phyloP scores from a whole-genome alignment of 2,888 invertebrate species.

The Sarcophaga carnaria region DNA sequence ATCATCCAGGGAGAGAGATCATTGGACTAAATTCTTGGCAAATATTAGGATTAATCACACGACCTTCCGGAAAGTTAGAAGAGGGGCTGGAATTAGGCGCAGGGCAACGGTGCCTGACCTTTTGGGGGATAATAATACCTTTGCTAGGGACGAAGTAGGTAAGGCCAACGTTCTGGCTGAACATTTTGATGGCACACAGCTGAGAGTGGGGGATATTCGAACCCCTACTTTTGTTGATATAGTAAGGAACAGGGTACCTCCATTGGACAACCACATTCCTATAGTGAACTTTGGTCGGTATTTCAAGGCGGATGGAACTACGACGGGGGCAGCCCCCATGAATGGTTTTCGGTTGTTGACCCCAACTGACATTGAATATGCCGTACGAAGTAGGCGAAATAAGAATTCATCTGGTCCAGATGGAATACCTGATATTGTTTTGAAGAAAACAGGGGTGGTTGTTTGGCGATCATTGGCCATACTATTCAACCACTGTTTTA shows the following conservation, averaged over 20 bases:
- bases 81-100: background rate
- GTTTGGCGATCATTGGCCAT: background rate
- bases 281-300: background rate
- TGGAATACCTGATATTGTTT: background rate
- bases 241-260: background rate
- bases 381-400: background rate
- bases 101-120: background rate
- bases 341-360: background rate
- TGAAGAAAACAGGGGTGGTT: background rate
- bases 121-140: background rate
- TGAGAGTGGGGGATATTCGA: too few species aligned
- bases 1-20: background rate
- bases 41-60: background rate
- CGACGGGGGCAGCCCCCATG: rapidly evolving
- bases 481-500: slow-evolving; percentile 20
- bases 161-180: background rate
- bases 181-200: background rate
- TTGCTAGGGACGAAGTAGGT: background rate
- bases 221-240: background rate
- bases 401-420: background rate
- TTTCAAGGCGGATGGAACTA: background rate
- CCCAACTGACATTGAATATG: background rate
- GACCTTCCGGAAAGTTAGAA: background rate
- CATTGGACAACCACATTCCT: background rate
- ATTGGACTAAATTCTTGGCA: background rate